Evolutionary conservation across 1,140 invertebrate genomes (phyloP).

Genomic region (Listronotus oregonensis): DNA sequence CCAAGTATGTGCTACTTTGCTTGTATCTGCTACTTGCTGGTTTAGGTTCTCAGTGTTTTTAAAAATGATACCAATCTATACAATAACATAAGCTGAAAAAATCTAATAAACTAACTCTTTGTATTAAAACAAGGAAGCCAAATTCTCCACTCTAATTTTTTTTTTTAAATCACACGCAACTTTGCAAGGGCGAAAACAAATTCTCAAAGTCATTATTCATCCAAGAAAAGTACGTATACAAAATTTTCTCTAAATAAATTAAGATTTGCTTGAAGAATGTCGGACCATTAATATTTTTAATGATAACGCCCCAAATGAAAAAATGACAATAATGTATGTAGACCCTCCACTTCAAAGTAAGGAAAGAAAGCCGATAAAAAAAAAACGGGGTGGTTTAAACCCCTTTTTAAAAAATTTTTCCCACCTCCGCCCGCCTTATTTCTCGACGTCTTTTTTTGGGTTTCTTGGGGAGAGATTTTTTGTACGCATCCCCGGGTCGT

Average conservation of each 20-base stretch:
- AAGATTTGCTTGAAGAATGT: constrained; percentile 54
- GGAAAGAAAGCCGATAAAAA: constrained; percentile 45
- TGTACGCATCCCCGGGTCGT: constrained; percentile 44
- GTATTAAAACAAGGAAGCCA: constrained; percentile 25
- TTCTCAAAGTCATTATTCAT: constrained; percentile 46
- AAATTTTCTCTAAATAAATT: constrained; percentile 53
- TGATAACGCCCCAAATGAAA: constrained; percentile 53
- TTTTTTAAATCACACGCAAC: constrained; percentile 44
- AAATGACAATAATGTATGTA: constrained; percentile 56
- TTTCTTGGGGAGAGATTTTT: constrained; percentile 41
- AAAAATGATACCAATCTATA: too few relatives aligned
- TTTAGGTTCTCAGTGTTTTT: too few relatives aligned
- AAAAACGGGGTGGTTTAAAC: constrained; percentile 44
- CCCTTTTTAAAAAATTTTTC: constrained; percentile 48
- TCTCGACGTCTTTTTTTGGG: constrained; percentile 51
- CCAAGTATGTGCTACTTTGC: too few relatives aligned
- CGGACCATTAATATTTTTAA: constrained; percentile 55
- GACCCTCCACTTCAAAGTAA: constrained; percentile 46
- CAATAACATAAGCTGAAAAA: too few relatives aligned
- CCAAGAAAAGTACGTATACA: constrained; percentile 49
- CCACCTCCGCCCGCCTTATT: constrained; percentile 28
- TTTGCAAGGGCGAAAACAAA: constrained; percentile 17
- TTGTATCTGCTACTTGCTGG: too few relatives aligned
- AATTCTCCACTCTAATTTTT: constrained; percentile 29
- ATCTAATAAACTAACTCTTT: too few relatives aligned